Evolutionary conservation across 2,113 vertebrate species (phyloP).

Genomic region (Callipepla squamata): DNA sequence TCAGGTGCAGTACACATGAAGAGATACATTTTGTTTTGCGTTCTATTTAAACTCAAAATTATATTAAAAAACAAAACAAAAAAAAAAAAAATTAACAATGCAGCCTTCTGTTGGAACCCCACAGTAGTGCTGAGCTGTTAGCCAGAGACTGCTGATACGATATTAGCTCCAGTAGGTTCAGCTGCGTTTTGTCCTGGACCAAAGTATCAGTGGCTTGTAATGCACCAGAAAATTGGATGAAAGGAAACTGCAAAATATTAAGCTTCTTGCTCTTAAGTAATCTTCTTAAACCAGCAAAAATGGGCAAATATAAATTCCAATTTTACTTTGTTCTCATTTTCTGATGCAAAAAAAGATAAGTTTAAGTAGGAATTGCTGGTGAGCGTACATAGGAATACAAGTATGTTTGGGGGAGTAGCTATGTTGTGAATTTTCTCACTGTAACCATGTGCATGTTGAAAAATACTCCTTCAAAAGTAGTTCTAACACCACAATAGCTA

Average conservation of each 20-base stretch:
- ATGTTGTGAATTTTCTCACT: not conserved
- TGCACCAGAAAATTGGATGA: not conserved
- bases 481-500: not conserved
- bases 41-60: not conserved
- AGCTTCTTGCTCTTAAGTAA: conserved; percentile 8
- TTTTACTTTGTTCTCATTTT: not conserved
- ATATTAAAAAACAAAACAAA: not conserved
- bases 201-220: not conserved
- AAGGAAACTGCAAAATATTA: not conserved
- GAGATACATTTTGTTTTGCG: not conserved
- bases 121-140: not conserved
- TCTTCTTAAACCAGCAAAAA: not conserved
- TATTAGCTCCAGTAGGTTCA: not conserved
- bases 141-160: not conserved
- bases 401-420: fast-evolving
- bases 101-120: no score
- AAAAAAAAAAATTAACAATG: not conserved
- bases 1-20: not conserved
- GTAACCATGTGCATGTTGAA: not conserved
- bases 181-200: not conserved
- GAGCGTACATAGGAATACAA: not conserved
- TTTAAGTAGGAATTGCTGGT: not conserved
- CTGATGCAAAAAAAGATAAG: not conserved
- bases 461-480: not conserved
- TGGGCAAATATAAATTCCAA: not conserved